Percentiles rank a stretch among this genome's conserved stretches.
These are phyloP conservation scores for Peribatodes rhomboidaria DNA, from an alignment of 2,888 invertebrate genomes.

Conservation along the genomic window DNA sequence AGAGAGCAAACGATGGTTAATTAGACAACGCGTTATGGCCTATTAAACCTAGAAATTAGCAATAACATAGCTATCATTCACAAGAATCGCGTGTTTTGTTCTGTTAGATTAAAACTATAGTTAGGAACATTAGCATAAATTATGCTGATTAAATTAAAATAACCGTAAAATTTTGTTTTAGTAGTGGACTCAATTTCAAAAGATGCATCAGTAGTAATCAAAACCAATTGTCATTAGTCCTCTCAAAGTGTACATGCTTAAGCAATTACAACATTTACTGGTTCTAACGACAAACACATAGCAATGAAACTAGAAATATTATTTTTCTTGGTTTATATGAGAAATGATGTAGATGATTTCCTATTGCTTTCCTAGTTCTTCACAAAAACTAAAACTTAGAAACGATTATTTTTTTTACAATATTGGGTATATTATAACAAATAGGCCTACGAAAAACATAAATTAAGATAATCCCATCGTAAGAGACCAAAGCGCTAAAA, in stretches of 20 bases:
- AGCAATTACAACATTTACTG: too few species aligned
- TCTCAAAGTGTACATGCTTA: too few species aligned
- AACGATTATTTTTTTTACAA: constrained; percentile 30
- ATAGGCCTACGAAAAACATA: constrained; percentile 22
- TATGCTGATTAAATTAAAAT: not conserved
- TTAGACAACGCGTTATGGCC: not conserved
- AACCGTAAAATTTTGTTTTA: not conserved
- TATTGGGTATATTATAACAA: constrained; percentile 36
- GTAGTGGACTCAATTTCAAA: not conserved
- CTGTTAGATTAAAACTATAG: constrained; percentile 64
- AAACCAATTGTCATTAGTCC: too few species aligned
- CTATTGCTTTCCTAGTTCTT: not conserved
- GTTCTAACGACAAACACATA: too few species aligned
- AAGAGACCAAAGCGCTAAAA: constrained; percentile 23
- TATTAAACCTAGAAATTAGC: constrained; percentile 15
- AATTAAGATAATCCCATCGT: constrained; percentile 23
- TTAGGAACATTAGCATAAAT: constrained; percentile 66
- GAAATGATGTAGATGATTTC: too few species aligned
- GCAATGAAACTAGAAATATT: too few species aligned
- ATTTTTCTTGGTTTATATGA: too few species aligned
- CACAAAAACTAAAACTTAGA: not conserved
- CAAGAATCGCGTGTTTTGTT: constrained; percentile 37
- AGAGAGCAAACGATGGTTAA: too few species aligned
- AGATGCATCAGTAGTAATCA: too few species aligned
- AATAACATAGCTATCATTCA: not conserved